Conservation (phyloP, 2,113 vertebrate genomes). For the Poeciliopsis turrubarensis region DNA sequence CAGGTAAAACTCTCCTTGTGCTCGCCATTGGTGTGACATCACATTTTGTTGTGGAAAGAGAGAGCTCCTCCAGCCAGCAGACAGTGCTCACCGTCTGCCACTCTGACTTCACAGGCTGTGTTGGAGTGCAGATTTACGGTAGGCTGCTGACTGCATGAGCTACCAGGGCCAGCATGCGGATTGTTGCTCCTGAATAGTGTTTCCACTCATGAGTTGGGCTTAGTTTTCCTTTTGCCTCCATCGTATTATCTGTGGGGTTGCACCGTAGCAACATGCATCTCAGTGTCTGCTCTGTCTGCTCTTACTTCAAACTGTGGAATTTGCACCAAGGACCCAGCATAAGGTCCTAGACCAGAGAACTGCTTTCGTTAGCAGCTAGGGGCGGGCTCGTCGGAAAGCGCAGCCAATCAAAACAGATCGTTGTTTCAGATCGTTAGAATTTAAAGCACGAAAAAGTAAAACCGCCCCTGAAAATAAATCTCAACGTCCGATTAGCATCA, state of each 20-base stretch:
- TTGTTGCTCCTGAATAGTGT: slow-evolving; percentile 24
- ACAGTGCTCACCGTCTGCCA: slow-evolving; percentile 56
- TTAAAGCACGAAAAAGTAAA: too few species aligned
- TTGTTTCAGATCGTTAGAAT: too few species aligned
- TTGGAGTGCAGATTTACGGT: slow-evolving; percentile 51
- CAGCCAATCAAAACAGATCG: too few species aligned
- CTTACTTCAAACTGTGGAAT: not conserved
- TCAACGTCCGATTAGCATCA: too few species aligned
- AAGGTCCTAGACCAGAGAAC: too few species aligned
- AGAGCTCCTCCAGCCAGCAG: slow-evolving; percentile 36
- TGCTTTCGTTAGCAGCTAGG: too few species aligned
- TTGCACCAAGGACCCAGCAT: not conserved
- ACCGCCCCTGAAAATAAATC: too few species aligned
- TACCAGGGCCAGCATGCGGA: slow-evolving; percentile 51
- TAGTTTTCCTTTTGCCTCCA: not conserved
- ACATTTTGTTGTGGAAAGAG: slow-evolving; percentile 61
- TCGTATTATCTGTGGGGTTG: not conserved
- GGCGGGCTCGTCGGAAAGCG: too few species aligned
- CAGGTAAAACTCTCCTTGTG: slow-evolving; percentile 30
- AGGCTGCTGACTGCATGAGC: slow-evolving; percentile 52
- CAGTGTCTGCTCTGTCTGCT: not conserved
- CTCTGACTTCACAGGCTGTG: slow-evolving; percentile 59
- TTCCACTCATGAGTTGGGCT: slow-evolving; percentile 23
- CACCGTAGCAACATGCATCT: not conserved
- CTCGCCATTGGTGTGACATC: slow-evolving; percentile 44